Conservation (phyloP, 2,797 vertebrate species). For the Sus cebifrons region DNA sequence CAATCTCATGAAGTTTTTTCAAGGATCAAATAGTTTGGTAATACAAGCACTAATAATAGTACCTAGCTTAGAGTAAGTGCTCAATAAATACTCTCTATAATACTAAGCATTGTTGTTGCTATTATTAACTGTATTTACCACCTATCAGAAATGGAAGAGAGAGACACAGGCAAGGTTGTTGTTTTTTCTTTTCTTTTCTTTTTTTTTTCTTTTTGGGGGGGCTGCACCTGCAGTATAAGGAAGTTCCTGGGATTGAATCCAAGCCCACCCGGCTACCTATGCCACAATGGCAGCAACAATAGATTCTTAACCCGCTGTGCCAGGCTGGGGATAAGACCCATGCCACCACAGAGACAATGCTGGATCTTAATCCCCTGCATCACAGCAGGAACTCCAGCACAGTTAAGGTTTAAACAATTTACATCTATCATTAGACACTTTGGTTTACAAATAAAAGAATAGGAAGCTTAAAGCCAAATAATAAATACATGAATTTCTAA, state of each 20-base stretch:
- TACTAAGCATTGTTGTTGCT: not conserved
- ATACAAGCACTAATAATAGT: not conserved
- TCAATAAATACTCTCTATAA: not conserved
- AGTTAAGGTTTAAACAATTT: constrained; percentile 11
- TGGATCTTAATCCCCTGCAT: no score
- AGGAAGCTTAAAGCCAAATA: not conserved
- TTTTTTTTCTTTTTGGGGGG: no score
- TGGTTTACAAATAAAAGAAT: not conserved
- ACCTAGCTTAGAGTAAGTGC: not conserved
- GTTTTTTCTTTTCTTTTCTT: no score
- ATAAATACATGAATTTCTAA: not conserved
- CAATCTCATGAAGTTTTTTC: not conserved
- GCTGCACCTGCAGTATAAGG: no score
- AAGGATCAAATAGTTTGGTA: not conserved
- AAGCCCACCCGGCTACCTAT: no score
- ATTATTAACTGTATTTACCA: not conserved
- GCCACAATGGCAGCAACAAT: no score
- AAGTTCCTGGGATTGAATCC: no score
- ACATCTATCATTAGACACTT: not conserved
- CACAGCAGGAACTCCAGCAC: not conserved
- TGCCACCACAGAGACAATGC: no score
- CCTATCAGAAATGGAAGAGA: constrained; percentile 7
- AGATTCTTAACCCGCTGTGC: no score
- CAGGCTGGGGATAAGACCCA: no score
- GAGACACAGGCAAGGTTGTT: not conserved